A percentile compares a stretch with the other conserved stretches of the same genome.
Conservation (phyloP, 2,113 vertebrate species). For the Leucopsar rothschildi region DNA sequence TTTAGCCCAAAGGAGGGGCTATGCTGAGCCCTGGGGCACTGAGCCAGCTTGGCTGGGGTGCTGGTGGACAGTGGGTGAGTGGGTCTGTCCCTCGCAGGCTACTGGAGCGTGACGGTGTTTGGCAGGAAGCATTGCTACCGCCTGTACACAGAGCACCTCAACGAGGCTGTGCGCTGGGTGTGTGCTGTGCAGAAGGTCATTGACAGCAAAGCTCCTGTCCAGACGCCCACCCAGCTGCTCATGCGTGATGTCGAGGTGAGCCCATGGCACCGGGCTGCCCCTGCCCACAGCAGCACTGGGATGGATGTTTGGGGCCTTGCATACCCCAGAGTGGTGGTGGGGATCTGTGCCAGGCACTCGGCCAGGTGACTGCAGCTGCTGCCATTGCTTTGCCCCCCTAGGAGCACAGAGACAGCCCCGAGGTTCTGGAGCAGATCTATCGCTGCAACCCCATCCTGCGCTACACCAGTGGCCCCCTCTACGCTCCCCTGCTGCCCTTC, state of each 20-base stretch:
- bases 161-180: slow-evolving; percentile 91
- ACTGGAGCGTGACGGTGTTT: slow-evolving; percentile 91
- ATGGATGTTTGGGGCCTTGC: accelerated
- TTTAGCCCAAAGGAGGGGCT: accelerated
- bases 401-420: slow-evolving; percentile 87
- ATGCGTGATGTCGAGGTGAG: slow-evolving; percentile 91
- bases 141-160: slow-evolving; percentile 89
- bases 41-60: not conserved
- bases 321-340: accelerated
- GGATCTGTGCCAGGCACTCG: not conserved
- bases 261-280: accelerated
- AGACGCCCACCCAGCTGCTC: slow-evolving; percentile 93
- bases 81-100: slow-evolving; percentile 71
- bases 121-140: slow-evolving; percentile 91
- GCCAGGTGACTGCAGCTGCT: not conserved
- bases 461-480: slow-evolving; percentile 89
- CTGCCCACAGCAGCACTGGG: accelerated
- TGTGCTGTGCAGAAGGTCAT: slow-evolving; percentile 91
- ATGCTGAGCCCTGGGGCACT: accelerated
- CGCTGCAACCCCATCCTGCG: slow-evolving; percentile 90
- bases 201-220: slow-evolving; percentile 86
- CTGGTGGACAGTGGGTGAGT: not conserved
- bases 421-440: slow-evolving; percentile 93
- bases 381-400: slow-evolving; percentile 36
- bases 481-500: slow-evolving; percentile 91